Conservation (phyloP, 1,140 invertebrate genomes). For the Propsilocerus akamusi region DNA sequence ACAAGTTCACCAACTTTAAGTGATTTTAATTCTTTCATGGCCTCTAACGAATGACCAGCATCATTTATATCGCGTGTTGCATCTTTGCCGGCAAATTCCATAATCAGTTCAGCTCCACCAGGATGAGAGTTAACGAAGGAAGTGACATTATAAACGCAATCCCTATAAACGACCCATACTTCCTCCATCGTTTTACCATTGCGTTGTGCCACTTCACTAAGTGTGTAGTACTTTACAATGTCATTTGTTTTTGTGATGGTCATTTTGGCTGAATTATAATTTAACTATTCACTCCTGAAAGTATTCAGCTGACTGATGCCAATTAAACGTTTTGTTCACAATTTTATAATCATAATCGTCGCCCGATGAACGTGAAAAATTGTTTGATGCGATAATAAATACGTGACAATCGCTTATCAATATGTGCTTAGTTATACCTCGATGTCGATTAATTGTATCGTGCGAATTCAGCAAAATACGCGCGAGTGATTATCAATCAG, state of each 20-base stretch:
- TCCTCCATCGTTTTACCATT: constrained; percentile 30
- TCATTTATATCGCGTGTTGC: constrained; percentile 39
- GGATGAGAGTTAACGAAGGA: constrained; percentile 40
- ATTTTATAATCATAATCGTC: no score
- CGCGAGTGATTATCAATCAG: no score
- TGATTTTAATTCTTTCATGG: constrained; percentile 31
- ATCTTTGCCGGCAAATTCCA: constrained; percentile 42
- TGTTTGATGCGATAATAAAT: no score
- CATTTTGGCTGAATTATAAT: no score
- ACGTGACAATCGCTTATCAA: no score
- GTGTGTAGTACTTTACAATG: constrained; percentile 19
- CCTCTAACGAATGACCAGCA: constrained; percentile 41
- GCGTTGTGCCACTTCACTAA: constrained; percentile 31
- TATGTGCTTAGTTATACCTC: no score
- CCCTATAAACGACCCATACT: constrained; percentile 41
- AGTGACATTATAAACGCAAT: constrained; percentile 44
- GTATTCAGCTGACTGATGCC: no score
- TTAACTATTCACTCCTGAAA: no score
- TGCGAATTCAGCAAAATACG: no score
- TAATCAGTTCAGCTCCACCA: constrained; percentile 36
- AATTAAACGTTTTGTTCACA: no score
- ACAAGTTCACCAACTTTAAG: constrained; percentile 42
- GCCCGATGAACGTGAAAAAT: no score
- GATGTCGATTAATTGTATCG: no score
- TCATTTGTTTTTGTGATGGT: neutral